Base-by-base conservation (phyloP, 2,797 vertebrate genomes). In the Danio kyathit region DNA sequence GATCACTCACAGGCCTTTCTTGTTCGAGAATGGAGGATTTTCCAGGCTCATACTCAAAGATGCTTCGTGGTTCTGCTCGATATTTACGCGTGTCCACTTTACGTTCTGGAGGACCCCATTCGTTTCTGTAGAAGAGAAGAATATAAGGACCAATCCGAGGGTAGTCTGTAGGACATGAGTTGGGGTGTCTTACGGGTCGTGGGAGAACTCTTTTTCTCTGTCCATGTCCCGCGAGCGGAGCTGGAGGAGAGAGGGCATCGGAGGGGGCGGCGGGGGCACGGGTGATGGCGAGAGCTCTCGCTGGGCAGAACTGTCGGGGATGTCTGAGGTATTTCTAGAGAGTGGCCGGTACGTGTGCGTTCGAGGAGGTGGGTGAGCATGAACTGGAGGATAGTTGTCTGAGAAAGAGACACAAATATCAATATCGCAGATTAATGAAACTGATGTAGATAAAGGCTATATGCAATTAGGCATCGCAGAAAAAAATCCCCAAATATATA, bases 31-130 rank as follows among this genome's bases (percentile, higher is more conserved):
- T 97, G 0, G 98, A 99, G 3, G 98, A 99, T 88, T 98, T 99
- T 63, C 98, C 98, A 0, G 98, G 98, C 88, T 99, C 98, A 1
- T 99, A 99, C 74, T 99, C 98, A 93, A 99, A 99, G 90, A 99
- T 99, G 88, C 98, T 99, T 89, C 97, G 95, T 8, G 98, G 98
- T 87, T 99, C 98, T 0, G 98, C 98, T 0, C 98, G 96, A 86
- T 99, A 99, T 91, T 95, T 98, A 57, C 98, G 92, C 1, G 98
- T 99, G 84, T 99, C 98, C 51, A 99, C 97, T 90, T 99, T 99
- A 84, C 96, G 95, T 90, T 99, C 97, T 1, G 97, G 96, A 73
- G 98, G 98, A 77, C 97, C 97, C 97, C 97, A 99, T 86, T 97
- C 95, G 48, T 99, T 99, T 91, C 97, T 99, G 83, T 21, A 74